These are phyloP conservation scores for Sclerurus mexicanus DNA, from an alignment of 2,113 vertebrate genomes.

Conservation along the genomic window DNA sequence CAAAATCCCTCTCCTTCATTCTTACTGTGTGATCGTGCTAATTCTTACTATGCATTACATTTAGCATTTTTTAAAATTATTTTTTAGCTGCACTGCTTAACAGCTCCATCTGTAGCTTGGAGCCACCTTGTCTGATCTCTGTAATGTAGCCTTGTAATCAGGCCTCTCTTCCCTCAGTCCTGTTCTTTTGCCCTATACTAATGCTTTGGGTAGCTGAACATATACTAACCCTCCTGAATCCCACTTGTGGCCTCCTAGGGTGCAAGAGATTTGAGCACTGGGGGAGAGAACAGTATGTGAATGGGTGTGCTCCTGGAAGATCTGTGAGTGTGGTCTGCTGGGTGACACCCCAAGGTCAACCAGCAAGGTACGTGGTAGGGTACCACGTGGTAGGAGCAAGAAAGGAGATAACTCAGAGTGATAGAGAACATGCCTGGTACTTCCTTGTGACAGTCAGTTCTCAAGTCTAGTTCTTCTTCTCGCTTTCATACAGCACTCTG, in stretches of 20 bases:
- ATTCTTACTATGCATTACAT: neutral
- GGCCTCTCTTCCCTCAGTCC: neutral
- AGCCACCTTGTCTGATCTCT: neutral
- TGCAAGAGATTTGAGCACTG: neutral
- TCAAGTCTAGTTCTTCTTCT: neutral
- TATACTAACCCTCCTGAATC: neutral
- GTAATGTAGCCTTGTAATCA: neutral
- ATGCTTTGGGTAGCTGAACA: neutral
- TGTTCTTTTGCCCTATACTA: neutral
- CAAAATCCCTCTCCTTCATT: neutral
- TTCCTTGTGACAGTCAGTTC: neutral
- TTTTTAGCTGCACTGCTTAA: neutral
- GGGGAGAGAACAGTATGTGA: neutral
- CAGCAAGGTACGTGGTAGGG: rapidly evolving
- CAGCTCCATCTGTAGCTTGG: neutral
- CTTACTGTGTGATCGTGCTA: neutral
- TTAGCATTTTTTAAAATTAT: neutral
- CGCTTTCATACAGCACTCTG: neutral
- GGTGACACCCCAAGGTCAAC: neutral
- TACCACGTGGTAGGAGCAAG: neutral
- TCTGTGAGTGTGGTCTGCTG: neutral
- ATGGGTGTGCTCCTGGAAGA: neutral
- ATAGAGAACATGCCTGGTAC: neutral
- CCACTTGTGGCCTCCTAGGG: neutral
- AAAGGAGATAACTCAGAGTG: neutral